Base-by-base conservation (phyloP, 2,113 vertebrate genomes). In the Seriola quinqueradiata region DNA sequence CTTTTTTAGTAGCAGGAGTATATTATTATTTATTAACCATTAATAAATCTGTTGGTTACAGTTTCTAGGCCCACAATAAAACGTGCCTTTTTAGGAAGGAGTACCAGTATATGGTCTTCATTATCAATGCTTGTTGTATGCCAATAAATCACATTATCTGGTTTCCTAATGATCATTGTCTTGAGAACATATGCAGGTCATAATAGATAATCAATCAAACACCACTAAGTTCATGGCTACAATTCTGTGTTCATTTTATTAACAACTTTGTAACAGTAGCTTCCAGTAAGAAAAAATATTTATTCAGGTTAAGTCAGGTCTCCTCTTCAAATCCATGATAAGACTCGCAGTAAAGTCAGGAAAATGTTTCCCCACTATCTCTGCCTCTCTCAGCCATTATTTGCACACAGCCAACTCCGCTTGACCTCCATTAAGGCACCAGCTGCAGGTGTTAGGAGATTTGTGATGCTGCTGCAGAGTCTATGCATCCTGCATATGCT, bases 361-460 rank as follows among this genome's bases (percentile, higher is more conserved):
- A 28, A 66, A 44, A 44, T 44, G 13, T 42, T 40, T 38, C 21
- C 14, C 63, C 12, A 7, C 13, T 46, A 38, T 17, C 2, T n/a
- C 32, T 28, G 50, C 19, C 69, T 52, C 67, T 32, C 67, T 58
- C 25, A 38, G 70, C 32, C 36, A 12, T 82, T 66, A 42, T 84
- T 76, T 82, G 23, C 75, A 25, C 77, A 69, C 21, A 71, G 34
- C 2, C 21, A 5, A 8, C 75, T 86, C 77, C 70, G 50, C 77
- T 82, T 82, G 83, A 88, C 85, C 75, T 71, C 64, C 71, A 82
- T 79, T 68, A 67, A 68, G 32, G 50, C 0, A 0, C 57, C 68
- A 57, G 72, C 64, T 69, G 61, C 13, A 34, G 40, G 19, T 64
- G 54, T 67, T 61, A 66, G 64, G 50, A 44, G 58, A 84, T 68